Base-by-base conservation (phyloP, 2,888 invertebrate genomes). In the Aleiodes alternator region DNA sequence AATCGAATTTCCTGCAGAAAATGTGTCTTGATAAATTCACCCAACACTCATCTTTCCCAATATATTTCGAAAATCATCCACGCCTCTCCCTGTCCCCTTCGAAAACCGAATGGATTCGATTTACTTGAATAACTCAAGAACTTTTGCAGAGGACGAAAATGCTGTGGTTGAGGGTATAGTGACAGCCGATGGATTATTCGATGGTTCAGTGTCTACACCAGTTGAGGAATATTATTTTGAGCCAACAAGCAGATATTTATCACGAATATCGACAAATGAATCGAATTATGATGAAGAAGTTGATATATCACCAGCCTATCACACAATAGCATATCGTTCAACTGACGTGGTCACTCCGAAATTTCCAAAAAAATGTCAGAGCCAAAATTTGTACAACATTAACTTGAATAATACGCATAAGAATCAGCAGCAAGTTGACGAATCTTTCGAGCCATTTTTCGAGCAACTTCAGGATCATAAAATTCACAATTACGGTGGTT, bases 191-290 rank as follows among this genome's bases (percentile, higher is more conserved):
- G 97, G 97, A 75, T 92, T 96, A 76, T 96, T 98, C 90, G 97
- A 98, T 88, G 98, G 97, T 72, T 95, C 95, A 73, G 94, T 98
- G 86, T 92, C 93, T 89, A 95, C 96, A 70, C 91, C 91, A 75
- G 91, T 93, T 70, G 96, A 96, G 85, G 95, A 96, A 84, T 96
- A 94, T 90, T 96, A 96, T 90, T 92, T 97, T 82, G 97, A 97
- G 89, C 96, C 96, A 7, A 91, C 95, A 75, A 92, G 92, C 82
- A 92, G 95, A 82, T 95, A 95, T 88, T 80, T 90, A 77, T 90
- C 90, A 84, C 9, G 23, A 51, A 9, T 23, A 31, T 68, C 51
- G 8, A 14, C n/a, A 38, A 50, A 34, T 50, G 50, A 71, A 56
- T 31, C 29, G 14, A 50, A 72, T 8, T n/a, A 48, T 3, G 23